Percentiles rank a stretch among this genome's conserved stretches.
Evolutionary conservation across 1,140 invertebrate genomes (phyloP).

Genomic region (Calephelis nemesis): DNA sequence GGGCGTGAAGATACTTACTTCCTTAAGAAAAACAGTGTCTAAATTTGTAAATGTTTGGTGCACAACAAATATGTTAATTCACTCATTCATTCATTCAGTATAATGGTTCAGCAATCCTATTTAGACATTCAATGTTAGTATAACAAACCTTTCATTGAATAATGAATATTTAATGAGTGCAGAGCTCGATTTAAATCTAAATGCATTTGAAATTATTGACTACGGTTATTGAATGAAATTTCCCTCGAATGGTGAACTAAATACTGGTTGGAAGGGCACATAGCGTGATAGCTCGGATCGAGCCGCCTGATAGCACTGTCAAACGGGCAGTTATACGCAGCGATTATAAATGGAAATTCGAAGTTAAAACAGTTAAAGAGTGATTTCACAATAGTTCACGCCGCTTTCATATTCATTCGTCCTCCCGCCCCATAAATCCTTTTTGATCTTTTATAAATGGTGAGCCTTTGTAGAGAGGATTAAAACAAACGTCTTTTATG

Average conservation of each 20-base stretch:
- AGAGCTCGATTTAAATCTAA: constrained; percentile 2
- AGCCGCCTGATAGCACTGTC: constrained; percentile 32
- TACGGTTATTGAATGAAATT: constrained; percentile 14
- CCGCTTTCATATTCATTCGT: constrained; percentile 36
- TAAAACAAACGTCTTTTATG: constrained; percentile 3
- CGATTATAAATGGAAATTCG: constrained; percentile 44
- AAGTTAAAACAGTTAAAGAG: constrained; percentile 38
- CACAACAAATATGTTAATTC: too few species aligned
- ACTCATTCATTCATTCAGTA: too few species aligned
- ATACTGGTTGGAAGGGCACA: constrained; percentile 13
- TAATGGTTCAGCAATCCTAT: background rate
- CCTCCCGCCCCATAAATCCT: constrained; percentile 10
- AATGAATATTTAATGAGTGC: background rate
- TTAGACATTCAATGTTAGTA: background rate
- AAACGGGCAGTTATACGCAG: constrained; percentile 33
- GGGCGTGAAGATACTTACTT: too few species aligned
- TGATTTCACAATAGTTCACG: constrained; percentile 34
- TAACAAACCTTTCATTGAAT: constrained; percentile 3
- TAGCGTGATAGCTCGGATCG: constrained; percentile 28
- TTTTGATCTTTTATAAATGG: constrained; percentile 25
- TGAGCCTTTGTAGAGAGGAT: constrained; percentile 17
- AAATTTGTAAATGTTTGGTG: too few species aligned
- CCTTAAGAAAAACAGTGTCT: too few species aligned
- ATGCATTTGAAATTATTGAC: constrained; percentile 9
- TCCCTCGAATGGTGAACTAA: background rate